Conservation (phyloP, 2,888 invertebrate species). For the Macaria notata region DNA sequence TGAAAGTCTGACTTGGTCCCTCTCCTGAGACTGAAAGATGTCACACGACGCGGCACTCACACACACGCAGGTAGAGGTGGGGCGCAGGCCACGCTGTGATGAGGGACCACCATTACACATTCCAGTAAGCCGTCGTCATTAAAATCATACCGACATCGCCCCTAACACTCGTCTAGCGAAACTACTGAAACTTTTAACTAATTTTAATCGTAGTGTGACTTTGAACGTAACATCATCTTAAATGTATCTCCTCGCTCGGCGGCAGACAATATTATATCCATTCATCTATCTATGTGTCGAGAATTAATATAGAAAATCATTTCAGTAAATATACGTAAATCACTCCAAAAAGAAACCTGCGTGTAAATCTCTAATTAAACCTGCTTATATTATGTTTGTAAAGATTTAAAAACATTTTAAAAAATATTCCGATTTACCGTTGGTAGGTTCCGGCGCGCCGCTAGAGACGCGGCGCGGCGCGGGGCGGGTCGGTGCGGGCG, state of each 20-base stretch:
- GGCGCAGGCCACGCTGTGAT: no score
- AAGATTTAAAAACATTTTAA: conserved; percentile 75
- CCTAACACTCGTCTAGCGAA: conserved; percentile 19
- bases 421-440: conserved; percentile 78
- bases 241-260: conserved; percentile 43
- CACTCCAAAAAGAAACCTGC: conserved; percentile 72
- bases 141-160: conserved; percentile 14
- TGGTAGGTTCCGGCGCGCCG: conserved; percentile 38
- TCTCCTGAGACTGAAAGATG: conserved; percentile 27
- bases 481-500: conserved; percentile 44
- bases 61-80: no score
- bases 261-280: conserved; percentile 42
- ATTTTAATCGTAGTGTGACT: conserved; percentile 38
- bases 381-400: conserved; percentile 71
- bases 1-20: conserved; percentile 26
- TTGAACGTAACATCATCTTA: conserved; percentile 36
- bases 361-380: conserved; percentile 73
- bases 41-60: no score
- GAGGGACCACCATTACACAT: no score
- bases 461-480: conserved; percentile 23
- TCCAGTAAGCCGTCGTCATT: no score
- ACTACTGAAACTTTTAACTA: conserved; percentile 18
- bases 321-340: conserved; percentile 65
- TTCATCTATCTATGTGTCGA: conserved; percentile 38
- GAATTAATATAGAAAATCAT: conserved; percentile 70